Evolutionary conservation across 2,888 invertebrate species (phyloP).

Genomic region (Drosophila mercatorum): DNA sequence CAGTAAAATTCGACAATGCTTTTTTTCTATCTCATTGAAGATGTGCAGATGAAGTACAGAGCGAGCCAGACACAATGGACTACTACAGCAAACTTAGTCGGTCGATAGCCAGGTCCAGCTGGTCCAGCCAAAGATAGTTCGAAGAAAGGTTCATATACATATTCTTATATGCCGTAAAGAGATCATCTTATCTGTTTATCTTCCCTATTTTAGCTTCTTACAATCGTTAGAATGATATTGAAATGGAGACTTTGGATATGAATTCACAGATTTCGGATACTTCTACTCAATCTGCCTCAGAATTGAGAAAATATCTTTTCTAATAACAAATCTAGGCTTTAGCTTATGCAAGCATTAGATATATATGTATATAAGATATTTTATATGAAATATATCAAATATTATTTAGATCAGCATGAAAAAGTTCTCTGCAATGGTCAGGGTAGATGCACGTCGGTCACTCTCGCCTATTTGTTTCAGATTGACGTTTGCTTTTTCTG

Average conservation of each 20-base stretch:
- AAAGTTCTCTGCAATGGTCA: background rate
- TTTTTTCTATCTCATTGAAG: background rate
- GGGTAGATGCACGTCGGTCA: background rate
- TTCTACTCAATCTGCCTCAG: too few species aligned
- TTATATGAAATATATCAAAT: too few species aligned
- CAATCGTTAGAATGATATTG: too few species aligned
- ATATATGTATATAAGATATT: background rate
- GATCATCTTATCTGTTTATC: background rate
- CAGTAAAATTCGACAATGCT: conserved; percentile 4
- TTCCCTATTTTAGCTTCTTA: background rate
- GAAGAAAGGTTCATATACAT: background rate
- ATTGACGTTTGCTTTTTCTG: too few species aligned
- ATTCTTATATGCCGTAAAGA: background rate
- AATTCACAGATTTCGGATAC: too few species aligned
- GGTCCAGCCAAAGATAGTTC: background rate
- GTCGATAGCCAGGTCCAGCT: background rate
- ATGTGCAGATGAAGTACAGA: background rate
- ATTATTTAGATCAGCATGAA: too few species aligned
- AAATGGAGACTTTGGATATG: too few species aligned
- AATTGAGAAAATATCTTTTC: too few species aligned
- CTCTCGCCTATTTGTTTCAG: background rate
- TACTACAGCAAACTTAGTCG: background rate
- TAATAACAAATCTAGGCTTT: too few species aligned
- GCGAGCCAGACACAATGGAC: background rate
- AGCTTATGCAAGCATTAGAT: background rate